Evolutionary conservation across 2,113 vertebrate species (phyloP).

Genomic region (Sardina pilchardus): DNA sequence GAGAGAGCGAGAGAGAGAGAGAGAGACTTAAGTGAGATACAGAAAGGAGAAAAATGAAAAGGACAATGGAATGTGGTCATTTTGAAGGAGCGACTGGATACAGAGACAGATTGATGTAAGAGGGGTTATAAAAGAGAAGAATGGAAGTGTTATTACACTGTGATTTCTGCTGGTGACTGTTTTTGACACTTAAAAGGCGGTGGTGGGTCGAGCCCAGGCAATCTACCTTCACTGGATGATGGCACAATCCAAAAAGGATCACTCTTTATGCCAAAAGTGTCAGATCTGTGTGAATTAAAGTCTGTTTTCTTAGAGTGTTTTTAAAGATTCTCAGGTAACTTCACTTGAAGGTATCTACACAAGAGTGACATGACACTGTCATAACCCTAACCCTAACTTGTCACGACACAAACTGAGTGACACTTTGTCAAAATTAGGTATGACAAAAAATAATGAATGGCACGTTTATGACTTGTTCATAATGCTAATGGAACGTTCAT

Average conservation of each 20-base stretch:
- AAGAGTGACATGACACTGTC: no score
- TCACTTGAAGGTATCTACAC: no score
- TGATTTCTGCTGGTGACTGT: background rate
- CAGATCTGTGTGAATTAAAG: background rate
- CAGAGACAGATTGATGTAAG: background rate
- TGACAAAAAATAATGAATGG: no score
- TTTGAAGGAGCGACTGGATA: background rate
- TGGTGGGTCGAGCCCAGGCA: background rate
- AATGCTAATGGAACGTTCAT: no score
- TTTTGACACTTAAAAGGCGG: background rate
- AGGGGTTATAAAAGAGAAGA: background rate
- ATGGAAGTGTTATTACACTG: background rate
- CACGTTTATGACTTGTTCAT: no score
- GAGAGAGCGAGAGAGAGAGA: conserved; percentile 22
- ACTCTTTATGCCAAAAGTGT: background rate
- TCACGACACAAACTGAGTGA: no score
- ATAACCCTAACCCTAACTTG: no score
- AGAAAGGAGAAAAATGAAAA: background rate
- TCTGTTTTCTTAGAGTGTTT: background rate
- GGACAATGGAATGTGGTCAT: background rate
- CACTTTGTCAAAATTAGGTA: no score
- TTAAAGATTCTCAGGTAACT: background rate
- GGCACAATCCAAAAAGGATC: background rate
- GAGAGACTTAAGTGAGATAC: conserved; percentile 39
- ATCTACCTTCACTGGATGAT: conserved; percentile 1